These are phyloP conservation scores for Drosophila teissieri DNA, from an alignment of 1,140 invertebrate genomes.

Conservation along the genomic window DNA sequence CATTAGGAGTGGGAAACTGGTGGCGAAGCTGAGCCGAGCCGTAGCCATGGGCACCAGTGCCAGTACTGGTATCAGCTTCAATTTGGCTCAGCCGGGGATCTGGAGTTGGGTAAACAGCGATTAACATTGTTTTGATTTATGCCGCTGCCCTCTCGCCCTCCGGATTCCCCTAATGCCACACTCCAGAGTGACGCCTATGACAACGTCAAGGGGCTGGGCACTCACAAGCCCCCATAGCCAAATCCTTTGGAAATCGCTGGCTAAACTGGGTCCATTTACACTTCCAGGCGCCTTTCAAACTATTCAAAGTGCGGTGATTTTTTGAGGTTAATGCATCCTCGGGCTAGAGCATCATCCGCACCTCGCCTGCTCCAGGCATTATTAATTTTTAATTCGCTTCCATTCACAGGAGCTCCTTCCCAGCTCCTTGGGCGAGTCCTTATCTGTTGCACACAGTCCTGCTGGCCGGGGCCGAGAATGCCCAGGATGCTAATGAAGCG, in stretches of 20 bases:
- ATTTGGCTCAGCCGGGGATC: constrained; percentile 12
- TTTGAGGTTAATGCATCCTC: constrained; percentile 82
- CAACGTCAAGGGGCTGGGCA: constrained; percentile 28
- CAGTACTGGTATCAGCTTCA: constrained; percentile 8
- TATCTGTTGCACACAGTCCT: constrained; percentile 80
- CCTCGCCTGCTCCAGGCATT: constrained; percentile 64
- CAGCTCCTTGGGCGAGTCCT: constrained; percentile 28
- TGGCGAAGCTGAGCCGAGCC: constrained; percentile 10
- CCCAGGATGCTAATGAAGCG: constrained; percentile 50
- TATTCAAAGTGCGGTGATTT: constrained; percentile 60
- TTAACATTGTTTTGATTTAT: constrained; percentile 65
- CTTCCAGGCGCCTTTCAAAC: constrained; percentile 54
- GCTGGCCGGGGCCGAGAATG: constrained; percentile 16
- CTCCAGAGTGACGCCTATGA: constrained; percentile 23
- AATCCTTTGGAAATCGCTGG: not conserved
- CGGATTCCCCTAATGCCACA: not conserved
- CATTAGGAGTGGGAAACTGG: constrained; percentile 16
- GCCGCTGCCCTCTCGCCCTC: constrained; percentile 9
- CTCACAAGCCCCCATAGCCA: not conserved
- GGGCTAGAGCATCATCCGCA: constrained; percentile 44
- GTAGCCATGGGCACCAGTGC: constrained; percentile 32
- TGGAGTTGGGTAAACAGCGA: constrained; percentile 51
- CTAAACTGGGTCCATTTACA: constrained; percentile 24
- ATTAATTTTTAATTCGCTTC: constrained; percentile 78
- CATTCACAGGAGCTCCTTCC: constrained; percentile 49